A percentile compares a stretch with the other conserved stretches of the same genome.
phyloP scores from a whole-genome alignment of 2,888 invertebrate genomes.

The Noctua janthina region DNA sequence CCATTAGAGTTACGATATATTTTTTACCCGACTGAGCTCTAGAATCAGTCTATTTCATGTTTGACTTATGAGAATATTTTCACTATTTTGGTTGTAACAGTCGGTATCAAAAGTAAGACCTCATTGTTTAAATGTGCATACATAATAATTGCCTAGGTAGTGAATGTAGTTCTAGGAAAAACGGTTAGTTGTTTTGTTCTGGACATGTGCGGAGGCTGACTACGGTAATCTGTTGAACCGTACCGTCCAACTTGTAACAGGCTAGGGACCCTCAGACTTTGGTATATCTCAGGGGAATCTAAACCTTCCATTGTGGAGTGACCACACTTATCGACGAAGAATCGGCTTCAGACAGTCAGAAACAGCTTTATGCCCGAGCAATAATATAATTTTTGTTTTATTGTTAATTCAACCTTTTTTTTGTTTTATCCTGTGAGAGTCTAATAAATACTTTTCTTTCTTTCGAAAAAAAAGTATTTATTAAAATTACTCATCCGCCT shows the following conservation, averaged over 20 bases:
- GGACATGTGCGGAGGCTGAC: background rate
- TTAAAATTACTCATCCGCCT: background rate
- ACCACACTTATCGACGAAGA: background rate
- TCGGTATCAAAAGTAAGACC: background rate
- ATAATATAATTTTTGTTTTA: too few species aligned
- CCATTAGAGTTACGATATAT: background rate
- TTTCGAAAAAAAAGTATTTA: too few species aligned
- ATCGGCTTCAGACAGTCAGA: background rate
- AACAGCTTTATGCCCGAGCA: background rate
- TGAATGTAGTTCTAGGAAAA: background rate
- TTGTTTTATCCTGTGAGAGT: too few species aligned
- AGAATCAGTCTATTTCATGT: background rate
- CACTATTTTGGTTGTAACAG: background rate
- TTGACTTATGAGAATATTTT: background rate
- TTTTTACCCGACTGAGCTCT: background rate
- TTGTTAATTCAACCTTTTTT: too few species aligned
- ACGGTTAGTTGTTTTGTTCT: background rate
- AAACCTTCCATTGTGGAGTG: background rate
- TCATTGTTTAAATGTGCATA: background rate
- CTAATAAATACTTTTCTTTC: too few species aligned
- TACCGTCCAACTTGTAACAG: background rate
- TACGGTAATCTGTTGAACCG: background rate
- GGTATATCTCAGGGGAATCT: background rate
- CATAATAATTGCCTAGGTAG: background rate
- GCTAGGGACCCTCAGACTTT: background rate